Evolutionary conservation across 2,113 vertebrate genomes (phyloP).

Genomic region (Sorex fumeus): DNA sequence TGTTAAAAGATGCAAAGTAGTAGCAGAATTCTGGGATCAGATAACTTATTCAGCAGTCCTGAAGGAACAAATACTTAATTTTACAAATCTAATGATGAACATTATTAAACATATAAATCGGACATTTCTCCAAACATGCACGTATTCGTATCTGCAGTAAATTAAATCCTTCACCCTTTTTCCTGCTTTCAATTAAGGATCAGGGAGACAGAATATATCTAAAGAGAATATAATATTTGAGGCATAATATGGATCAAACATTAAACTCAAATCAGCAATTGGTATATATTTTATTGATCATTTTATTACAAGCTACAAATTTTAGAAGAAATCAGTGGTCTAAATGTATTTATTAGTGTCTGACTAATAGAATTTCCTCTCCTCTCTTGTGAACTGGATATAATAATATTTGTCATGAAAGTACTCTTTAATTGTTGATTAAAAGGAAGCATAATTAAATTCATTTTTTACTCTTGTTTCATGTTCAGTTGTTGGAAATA

Average conservation of each 20-base stretch:
- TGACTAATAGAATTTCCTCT: neutral
- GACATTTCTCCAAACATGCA: neutral
- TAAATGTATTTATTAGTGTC: neutral
- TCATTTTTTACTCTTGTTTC: too few relatives aligned
- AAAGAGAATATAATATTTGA: neutral
- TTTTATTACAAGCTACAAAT: neutral
- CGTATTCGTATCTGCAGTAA: neutral
- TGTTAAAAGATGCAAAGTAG: neutral
- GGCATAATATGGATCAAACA: neutral
- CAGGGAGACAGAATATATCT: neutral
- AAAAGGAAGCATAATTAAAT: too few relatives aligned
- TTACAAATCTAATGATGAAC: neutral
- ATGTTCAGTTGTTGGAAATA: neutral
- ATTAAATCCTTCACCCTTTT: neutral
- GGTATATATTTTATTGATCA: neutral
- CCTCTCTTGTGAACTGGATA: neutral
- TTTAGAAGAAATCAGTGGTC: neutral
- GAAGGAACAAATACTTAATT: neutral
- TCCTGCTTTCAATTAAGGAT: slow-evolving; percentile 27
- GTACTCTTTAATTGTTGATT: neutral
- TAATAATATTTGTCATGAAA: neutral
- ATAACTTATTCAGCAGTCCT: neutral
- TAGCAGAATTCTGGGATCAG: neutral
- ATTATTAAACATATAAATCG: slow-evolving; percentile 29
- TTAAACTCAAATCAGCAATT: neutral